Evolutionary conservation across 2,888 invertebrate genomes (phyloP).

Genomic region (Lasiommata megera): DNA sequence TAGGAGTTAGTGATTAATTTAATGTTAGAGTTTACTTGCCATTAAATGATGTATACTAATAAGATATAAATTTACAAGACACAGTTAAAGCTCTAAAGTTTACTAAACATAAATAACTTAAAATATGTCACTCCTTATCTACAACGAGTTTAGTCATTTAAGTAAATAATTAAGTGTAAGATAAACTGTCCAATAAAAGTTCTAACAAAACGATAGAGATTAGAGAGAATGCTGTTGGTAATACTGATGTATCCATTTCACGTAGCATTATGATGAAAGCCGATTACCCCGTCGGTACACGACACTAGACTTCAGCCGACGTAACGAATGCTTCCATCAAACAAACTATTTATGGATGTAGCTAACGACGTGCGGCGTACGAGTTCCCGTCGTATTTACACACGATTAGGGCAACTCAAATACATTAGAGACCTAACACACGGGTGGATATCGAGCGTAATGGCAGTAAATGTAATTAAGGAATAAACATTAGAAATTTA

Average conservation of each 20-base stretch:
- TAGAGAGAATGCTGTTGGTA: background rate
- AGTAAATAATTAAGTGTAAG: too few species aligned
- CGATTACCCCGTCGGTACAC: constrained; percentile 23
- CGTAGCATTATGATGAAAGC: constrained; percentile 19
- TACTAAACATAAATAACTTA: too few species aligned
- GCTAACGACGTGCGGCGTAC: constrained; percentile 28
- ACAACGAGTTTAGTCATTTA: too few species aligned
- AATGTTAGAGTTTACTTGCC: too few species aligned
- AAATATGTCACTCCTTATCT: too few species aligned
- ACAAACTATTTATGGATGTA: constrained; percentile 30
- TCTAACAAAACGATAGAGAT: too few species aligned
- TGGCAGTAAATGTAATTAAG: constrained; percentile 6
- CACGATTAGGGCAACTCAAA: constrained; percentile 34
- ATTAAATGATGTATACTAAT: too few species aligned
- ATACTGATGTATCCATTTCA: constrained; percentile 6
- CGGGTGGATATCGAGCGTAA: constrained; percentile 9
- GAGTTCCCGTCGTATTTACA: constrained; percentile 33
- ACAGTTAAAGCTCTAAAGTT: too few species aligned
- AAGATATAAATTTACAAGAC: too few species aligned
- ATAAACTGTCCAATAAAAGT: too few species aligned
- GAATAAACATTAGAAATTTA: background rate
- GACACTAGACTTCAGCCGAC: constrained; percentile 17
- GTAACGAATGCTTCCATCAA: constrained; percentile 28
- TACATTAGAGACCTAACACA: constrained; percentile 23
- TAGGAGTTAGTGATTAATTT: too few species aligned